A percentile compares a stretch with the other conserved stretches of the same genome.
These are phyloP conservation scores for Butorides virescens DNA, from an alignment of 2,113 vertebrate genomes.

Conservation along the genomic window DNA sequence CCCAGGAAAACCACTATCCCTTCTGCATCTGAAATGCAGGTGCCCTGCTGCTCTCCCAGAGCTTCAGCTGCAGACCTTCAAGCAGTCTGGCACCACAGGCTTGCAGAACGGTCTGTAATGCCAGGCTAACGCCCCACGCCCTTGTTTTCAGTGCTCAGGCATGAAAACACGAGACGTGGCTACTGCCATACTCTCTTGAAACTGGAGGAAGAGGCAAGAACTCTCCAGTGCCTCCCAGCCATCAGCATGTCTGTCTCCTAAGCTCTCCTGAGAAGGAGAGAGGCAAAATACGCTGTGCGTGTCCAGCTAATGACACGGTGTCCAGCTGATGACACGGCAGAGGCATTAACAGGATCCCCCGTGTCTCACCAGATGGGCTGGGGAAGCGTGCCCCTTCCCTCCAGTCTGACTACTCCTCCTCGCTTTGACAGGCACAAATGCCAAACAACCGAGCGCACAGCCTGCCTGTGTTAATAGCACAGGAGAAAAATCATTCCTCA, in stretches of 20 bases:
- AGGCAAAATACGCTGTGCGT: neutral
- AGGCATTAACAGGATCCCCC: neutral
- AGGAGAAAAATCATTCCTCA: neutral
- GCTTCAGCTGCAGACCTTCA: neutral
- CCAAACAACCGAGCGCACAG: neutral
- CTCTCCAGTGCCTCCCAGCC: neutral
- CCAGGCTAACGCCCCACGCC: neutral
- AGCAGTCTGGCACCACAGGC: neutral
- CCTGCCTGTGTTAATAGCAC: neutral
- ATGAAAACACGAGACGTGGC: neutral
- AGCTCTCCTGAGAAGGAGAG: neutral
- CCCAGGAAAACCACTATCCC: neutral
- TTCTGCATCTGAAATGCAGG: neutral
- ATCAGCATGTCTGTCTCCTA: neutral
- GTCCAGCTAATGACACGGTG: neutral
- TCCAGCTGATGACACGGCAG: neutral
- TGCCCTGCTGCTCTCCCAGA: neutral
- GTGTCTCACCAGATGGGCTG: neutral
- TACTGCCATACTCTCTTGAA: neutral
- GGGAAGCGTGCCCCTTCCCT: neutral
- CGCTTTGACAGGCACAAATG: neutral
- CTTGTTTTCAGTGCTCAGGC: neutral
- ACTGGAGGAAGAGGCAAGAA: neutral
- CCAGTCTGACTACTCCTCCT: neutral
- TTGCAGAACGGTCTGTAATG: neutral